Conservation (phyloP, 1,140 invertebrate species). For the Heliconius hermathena region DNA sequence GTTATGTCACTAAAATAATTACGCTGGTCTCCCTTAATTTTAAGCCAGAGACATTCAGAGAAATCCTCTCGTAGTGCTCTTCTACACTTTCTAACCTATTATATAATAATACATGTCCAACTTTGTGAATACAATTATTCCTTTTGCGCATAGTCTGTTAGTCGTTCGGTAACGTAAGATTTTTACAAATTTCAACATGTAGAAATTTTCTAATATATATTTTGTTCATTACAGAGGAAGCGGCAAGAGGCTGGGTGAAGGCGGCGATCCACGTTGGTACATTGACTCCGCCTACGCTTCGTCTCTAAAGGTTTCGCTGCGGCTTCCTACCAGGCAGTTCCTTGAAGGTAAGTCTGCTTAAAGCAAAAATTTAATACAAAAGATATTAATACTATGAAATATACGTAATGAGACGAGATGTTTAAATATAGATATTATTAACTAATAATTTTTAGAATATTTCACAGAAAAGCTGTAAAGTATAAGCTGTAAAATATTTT, state of each 20-base stretch:
- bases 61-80: too few species aligned
- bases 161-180: not conserved
- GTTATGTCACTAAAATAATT: too few species aligned
- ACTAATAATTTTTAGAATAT: too few species aligned
- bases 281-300: conserved; percentile 77
- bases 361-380: not conserved
- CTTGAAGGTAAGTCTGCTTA: conserved; percentile 64
- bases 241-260: conserved; percentile 68
- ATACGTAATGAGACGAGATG: not conserved
- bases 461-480: too few species aligned
- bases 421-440: not conserved
- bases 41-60: too few species aligned
- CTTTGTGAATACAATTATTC: not conserved
- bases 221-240: conserved; percentile 61
- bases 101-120: too few species aligned
- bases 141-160: not conserved
- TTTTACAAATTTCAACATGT: too few species aligned
- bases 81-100: too few species aligned
- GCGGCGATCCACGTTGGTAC: conserved; percentile 72
- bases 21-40: too few species aligned
- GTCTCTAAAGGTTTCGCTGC: conserved; percentile 72
- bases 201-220: not conserved
- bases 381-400: not conserved
- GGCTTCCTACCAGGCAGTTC: conserved; percentile 73
- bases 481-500: too few species aligned